These are phyloP conservation scores for Macrotrachela quadricornifera DNA, from an alignment of 1,140 invertebrate genomes.

Conservation along the genomic window DNA sequence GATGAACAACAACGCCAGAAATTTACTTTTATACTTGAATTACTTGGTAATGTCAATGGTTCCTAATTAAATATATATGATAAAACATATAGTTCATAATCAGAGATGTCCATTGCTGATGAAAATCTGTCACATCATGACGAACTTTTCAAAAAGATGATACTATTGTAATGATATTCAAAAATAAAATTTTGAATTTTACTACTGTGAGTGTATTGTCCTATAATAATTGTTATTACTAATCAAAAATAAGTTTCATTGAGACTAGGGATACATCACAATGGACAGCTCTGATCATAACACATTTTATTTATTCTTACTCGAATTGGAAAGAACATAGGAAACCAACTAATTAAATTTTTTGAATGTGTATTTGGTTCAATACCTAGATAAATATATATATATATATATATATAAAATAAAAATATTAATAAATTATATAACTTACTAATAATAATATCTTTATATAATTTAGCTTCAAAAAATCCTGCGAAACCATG, in stretches of 20 bases:
- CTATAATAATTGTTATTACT: conserved; percentile 14
- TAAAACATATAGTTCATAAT: neutral
- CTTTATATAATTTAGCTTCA: conserved; percentile 58
- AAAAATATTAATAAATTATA: neutral
- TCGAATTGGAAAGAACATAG: conserved; percentile 69
- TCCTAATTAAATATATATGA: conserved; percentile 33
- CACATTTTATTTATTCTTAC: neutral
- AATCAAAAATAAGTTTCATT: neutral
- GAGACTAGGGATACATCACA: too few species aligned
- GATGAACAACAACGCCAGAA: conserved; percentile 58
- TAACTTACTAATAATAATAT: conserved; percentile 50
- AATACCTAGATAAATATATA: conserved; percentile 36
- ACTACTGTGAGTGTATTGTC: too few species aligned
- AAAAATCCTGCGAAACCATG: conserved; percentile 91
- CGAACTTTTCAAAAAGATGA: neutral
- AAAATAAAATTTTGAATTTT: too few species aligned
- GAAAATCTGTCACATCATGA: conserved; percentile 13
- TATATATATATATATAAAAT: neutral
- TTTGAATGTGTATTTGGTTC: conserved; percentile 60
- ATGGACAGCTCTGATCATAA: too few species aligned
- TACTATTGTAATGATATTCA: conserved; percentile 11
- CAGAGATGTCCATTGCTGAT: neutral
- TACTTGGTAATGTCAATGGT: conserved; percentile 47
- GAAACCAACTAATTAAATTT: conserved; percentile 92
- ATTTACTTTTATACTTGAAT: conserved; percentile 48